Evolutionary conservation across 2,797 vertebrate species (phyloP).

Genomic region (Gorsachius magnificus): DNA sequence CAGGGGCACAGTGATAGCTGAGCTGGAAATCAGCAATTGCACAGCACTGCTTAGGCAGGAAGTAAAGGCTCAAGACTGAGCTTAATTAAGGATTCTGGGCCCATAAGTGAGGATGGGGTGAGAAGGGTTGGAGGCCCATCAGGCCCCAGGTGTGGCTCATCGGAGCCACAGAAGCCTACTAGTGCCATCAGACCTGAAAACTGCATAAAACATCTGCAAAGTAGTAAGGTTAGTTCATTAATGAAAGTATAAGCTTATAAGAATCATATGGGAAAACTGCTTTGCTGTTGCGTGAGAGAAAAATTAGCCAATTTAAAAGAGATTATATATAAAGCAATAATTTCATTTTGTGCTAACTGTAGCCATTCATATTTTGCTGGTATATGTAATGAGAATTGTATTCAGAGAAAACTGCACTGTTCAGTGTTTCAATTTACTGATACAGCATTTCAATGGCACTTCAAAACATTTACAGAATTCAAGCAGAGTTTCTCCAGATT

Average conservation of each 20-base stretch:
- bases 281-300: background rate
- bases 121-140: background rate
- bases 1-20: fast-evolving
- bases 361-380: background rate
- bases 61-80: background rate
- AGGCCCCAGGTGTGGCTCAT: background rate
- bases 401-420: background rate
- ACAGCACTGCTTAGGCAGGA: fast-evolving
- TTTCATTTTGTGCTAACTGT: background rate
- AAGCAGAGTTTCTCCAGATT: background rate
- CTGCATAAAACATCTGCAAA: background rate
- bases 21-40: background rate
- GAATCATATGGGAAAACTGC: background rate
- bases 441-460: background rate
- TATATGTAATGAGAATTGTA: background rate
- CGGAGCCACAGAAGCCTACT: background rate
- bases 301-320: background rate
- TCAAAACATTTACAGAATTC: background rate
- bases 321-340: background rate
- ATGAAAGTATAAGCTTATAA: background rate
- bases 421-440: background rate
- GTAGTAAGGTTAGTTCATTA: background rate
- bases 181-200: background rate
- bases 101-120: background rate
- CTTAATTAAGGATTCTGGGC: background rate